phyloP scores from a whole-genome alignment of 2,888 invertebrate species.

The Onchidella celtica region DNA sequence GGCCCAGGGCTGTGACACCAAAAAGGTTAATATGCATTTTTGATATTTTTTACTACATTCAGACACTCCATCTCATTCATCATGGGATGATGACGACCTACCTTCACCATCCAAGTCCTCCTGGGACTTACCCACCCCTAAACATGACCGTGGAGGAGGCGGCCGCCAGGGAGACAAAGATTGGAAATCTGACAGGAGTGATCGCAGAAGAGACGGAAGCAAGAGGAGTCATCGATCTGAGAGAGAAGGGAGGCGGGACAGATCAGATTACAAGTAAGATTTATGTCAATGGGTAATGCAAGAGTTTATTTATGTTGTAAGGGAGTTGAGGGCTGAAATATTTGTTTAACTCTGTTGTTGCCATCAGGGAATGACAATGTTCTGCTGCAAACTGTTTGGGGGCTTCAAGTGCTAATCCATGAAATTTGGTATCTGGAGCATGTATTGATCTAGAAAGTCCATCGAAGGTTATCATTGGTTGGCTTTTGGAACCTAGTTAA shows the following conservation, averaged over 20 bases:
- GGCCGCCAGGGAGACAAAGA: neutral
- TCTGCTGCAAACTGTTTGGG: too few relatives aligned
- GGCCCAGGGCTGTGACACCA: too few relatives aligned
- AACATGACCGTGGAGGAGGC: constrained; percentile 29
- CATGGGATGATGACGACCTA: constrained; percentile 85
- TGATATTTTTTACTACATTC: neutral
- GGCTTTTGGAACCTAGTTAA: too few relatives aligned
- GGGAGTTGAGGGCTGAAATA: neutral
- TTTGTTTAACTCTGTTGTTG: too few relatives aligned
- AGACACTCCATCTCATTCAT: constrained; percentile 84
- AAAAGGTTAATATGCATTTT: too few relatives aligned
- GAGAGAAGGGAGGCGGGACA: constrained; percentile 11
- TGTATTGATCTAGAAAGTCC: too few relatives aligned
- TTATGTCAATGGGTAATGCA: neutral
- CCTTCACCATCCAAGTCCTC: constrained; percentile 83
- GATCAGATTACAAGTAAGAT: constrained; percentile 37
- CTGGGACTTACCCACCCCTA: constrained; percentile 90
- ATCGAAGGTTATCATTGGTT: too few relatives aligned
- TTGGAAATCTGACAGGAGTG: constrained; percentile 24
- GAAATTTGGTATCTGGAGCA: too few relatives aligned
- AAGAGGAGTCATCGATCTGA: constrained; percentile 23
- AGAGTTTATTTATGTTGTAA: neutral
- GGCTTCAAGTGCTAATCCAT: too few relatives aligned
- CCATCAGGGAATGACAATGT: too few relatives aligned
- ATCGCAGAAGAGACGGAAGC: neutral